phyloP scores from a whole-genome alignment of 2,797 vertebrate species.

The Poecile montanus region DNA sequence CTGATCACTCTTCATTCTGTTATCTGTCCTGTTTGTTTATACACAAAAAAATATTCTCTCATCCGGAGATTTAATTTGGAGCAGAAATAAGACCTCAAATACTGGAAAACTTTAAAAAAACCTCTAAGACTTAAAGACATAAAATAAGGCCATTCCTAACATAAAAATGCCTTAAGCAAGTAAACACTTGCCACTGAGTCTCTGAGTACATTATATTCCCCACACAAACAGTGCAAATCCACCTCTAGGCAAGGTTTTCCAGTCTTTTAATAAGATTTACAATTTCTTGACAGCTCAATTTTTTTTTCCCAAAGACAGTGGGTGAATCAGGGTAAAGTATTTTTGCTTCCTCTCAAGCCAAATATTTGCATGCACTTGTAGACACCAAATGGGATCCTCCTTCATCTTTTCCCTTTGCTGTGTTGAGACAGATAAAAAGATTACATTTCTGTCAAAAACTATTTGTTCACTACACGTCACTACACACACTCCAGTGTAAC shows the following conservation, averaged over 20 bases:
- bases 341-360: slow-evolving; percentile 2
- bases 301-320: not conserved
- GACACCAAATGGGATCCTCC: not conserved
- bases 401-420: not conserved
- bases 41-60: not conserved
- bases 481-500: not conserved
- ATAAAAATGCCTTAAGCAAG: slow-evolving; percentile 8
- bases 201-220: not conserved
- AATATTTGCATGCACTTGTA: not conserved
- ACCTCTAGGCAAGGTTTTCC: slow-evolving; percentile 37
- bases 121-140: not conserved
- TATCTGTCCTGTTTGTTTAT: not conserved
- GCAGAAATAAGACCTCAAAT: not conserved
- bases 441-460: not conserved
- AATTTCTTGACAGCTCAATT: not conserved
- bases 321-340: not conserved
- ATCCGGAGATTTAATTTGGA: not conserved
- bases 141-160: not conserved
- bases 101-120: not conserved
- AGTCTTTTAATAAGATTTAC: slow-evolving; percentile 26
- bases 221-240: slow-evolving; percentile 1
- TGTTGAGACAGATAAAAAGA: not conserved
- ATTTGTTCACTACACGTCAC: not conserved
- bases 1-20: not conserved
- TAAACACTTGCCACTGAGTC: slow-evolving; percentile 1